phyloP scores from a whole-genome alignment of 2,797 vertebrate species.

The Rhinatrema bivittatum region DNA sequence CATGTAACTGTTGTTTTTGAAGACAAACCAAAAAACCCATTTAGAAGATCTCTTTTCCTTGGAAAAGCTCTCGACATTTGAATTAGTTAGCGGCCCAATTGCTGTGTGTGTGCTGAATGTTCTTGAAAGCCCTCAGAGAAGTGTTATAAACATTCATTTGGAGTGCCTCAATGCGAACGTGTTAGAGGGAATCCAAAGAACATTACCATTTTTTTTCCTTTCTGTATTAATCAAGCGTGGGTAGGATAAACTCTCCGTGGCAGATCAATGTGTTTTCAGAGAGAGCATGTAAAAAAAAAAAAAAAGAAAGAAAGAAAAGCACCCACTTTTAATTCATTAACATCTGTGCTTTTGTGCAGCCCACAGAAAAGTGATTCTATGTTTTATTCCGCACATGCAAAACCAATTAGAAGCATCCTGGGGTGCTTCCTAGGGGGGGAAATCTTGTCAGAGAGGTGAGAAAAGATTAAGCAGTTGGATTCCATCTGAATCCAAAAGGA shows the following conservation, averaged over 20 bases:
- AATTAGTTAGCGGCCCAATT: conserved; percentile 22
- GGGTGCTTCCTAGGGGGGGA: conserved; percentile 38
- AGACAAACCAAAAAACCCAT: conserved; percentile 27
- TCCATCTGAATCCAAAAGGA: conserved; percentile 43
- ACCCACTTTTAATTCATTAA: no score
- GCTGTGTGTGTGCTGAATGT: conserved; percentile 11
- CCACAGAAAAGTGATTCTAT: no score
- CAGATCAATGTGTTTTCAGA: no score
- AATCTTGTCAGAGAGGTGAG: conserved; percentile 42
- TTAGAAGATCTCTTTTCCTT: conserved; percentile 26
- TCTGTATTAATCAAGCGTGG: no score
- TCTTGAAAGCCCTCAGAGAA: conserved; percentile 22
- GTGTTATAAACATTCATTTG: conserved; percentile 10
- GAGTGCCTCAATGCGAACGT: no score
- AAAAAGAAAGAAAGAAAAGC: no score
- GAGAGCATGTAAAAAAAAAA: no score
- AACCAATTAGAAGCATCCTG: conserved; percentile 39
- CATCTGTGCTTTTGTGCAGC: no score
- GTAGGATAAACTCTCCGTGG: no score
- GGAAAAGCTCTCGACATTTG: conserved; percentile 18
- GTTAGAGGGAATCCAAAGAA: no score
- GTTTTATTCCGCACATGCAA: no score
- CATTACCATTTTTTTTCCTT: no score
- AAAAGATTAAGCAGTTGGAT: conserved; percentile 49
- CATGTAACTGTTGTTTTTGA: conserved; percentile 29